phyloP scores from a whole-genome alignment of 64 coral and sea anemone genomes.

The Cladopsammia gracilis region DNA sequence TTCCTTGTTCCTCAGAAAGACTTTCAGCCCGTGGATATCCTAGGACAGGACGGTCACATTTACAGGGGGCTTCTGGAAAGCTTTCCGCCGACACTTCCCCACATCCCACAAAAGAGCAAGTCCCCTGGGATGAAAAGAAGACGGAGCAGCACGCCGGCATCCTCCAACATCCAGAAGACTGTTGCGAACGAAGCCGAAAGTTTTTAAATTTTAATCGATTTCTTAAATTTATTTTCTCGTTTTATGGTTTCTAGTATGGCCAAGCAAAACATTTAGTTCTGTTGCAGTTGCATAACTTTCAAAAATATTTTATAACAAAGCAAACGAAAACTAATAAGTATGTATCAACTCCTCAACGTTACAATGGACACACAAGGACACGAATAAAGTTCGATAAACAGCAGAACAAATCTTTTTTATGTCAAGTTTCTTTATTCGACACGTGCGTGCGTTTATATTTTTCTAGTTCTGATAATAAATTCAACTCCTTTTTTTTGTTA shows the following conservation, averaged over 20 bases:
- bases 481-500: no score
- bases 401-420: no score
- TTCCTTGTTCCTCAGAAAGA: slow-evolving; percentile 83
- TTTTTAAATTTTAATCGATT: slow-evolving; percentile 3
- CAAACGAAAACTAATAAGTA: no score
- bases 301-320: no score
- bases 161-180: slow-evolving; percentile 3
- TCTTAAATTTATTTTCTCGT: neutral
- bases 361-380: no score
- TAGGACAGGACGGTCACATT: slow-evolving; percentile 97
- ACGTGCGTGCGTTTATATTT: no score
- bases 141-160: slow-evolving; percentile 29
- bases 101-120: slow-evolving; percentile 25
- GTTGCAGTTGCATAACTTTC: neutral
- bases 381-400: no score
- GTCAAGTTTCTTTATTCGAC: no score
- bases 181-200: neutral
- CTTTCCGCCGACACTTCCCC: slow-evolving; percentile 60
- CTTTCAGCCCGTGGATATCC: slow-evolving; percentile 80
- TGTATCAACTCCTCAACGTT: no score
- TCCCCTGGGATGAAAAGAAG: slow-evolving; percentile 1
- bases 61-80: slow-evolving; percentile 85
- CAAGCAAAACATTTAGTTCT: neutral
- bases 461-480: no score
- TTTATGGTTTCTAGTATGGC: neutral